phyloP scores from a whole-genome alignment of 1,140 invertebrate genomes.

The Drosophila equinoxialis region DNA sequence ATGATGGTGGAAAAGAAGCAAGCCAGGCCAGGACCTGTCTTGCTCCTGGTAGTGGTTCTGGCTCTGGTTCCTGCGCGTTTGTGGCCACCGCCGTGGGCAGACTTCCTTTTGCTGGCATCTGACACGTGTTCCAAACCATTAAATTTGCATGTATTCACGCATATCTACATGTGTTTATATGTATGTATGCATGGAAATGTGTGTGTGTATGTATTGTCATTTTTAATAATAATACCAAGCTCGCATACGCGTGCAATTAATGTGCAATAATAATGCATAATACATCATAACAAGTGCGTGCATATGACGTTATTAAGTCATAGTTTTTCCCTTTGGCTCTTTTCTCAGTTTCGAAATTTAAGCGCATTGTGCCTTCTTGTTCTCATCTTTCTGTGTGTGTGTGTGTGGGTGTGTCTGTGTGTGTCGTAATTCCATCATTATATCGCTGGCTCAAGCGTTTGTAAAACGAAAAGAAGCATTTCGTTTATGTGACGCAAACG shows the following conservation, averaged over 20 bases:
- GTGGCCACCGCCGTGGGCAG: constrained; percentile 3
- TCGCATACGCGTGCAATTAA: constrained; percentile 64
- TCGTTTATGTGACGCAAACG: neutral
- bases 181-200: neutral
- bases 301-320: constrained; percentile 47
- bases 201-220: constrained; percentile 12
- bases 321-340: constrained; percentile 28
- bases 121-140: constrained; percentile 72
- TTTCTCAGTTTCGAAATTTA: constrained; percentile 21
- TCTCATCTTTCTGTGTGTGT: constrained; percentile 21
- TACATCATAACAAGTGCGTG: constrained; percentile 38
- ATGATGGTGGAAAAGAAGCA: constrained; percentile 18
- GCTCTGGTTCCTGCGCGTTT: constrained; percentile 1
- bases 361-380: constrained; percentile 37
- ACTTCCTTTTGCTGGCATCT: constrained; percentile 13
- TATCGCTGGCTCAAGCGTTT: constrained; percentile 20
- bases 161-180: constrained; percentile 13
- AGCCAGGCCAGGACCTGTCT: constrained; percentile 5
- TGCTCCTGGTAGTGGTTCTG: neutral
- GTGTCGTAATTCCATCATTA: constrained; percentile 65
- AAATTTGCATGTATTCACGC: constrained; percentile 61
- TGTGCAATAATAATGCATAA: constrained; percentile 62
- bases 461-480: neutral
- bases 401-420: constrained; percentile 8
- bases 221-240: constrained; percentile 52